Conservation (phyloP, 2,113 vertebrate genomes). For the Barnardius zonarius region DNA sequence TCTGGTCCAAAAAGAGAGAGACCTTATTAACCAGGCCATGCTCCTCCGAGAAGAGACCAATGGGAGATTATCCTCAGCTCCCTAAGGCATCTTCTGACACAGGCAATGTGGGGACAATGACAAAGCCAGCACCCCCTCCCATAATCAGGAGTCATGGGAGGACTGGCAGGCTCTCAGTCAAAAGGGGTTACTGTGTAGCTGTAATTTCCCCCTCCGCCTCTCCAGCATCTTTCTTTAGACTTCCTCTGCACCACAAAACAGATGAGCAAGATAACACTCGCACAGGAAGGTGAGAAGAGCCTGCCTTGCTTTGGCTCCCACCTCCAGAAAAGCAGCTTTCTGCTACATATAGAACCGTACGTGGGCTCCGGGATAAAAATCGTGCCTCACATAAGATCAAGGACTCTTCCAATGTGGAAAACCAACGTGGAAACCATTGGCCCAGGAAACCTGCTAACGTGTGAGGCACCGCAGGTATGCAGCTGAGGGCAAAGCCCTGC, state of each 20-base stretch:
- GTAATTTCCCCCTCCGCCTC: not conserved
- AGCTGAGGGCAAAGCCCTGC: not conserved
- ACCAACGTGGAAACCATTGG: not conserved
- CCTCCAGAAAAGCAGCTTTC: slow-evolving; percentile 37
- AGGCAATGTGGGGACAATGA: not conserved
- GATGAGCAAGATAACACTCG: slow-evolving; percentile 26
- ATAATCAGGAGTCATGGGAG: not conserved
- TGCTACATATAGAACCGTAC: not conserved
- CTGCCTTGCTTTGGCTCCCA: slow-evolving; percentile 54
- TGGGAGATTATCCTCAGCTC: not conserved
- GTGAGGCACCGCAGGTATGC: not conserved
- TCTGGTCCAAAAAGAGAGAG: not conserved
- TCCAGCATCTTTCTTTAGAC: slow-evolving; percentile 35
- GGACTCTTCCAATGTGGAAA: not conserved
- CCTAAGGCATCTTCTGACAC: not conserved
- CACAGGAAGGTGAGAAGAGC: slow-evolving; percentile 34
- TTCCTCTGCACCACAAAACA: slow-evolving; percentile 21
- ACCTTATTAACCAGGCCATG: not conserved
- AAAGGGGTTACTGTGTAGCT: not conserved
- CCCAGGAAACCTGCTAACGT: not conserved
- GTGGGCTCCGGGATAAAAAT: slow-evolving; percentile 3
- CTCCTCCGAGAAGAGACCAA: not conserved
- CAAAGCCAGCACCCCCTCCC: not conserved
- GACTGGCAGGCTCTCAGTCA: not conserved
- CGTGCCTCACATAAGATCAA: slow-evolving; percentile 2